These are phyloP conservation scores for Chelonus formosanus DNA, from an alignment of 2,888 invertebrate genomes.

Conservation along the genomic window DNA sequence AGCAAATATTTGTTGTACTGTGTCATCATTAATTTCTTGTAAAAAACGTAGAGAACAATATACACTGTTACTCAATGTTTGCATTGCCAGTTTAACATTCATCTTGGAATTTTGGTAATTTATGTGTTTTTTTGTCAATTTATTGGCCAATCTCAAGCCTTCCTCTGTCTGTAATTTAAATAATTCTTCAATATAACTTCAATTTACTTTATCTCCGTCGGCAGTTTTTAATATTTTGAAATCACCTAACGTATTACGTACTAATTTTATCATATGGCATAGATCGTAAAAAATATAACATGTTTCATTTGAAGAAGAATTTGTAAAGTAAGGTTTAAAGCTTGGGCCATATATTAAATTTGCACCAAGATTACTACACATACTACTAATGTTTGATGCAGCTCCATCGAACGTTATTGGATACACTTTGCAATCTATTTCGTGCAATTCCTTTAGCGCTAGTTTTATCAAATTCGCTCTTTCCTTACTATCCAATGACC, in stretches of 20 bases:
- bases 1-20: constrained; percentile 21
- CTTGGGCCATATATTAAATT: constrained; percentile 26
- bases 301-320: constrained; percentile 40
- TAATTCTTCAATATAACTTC: constrained; percentile 26
- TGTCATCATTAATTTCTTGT: constrained; percentile 15
- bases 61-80: constrained; percentile 36
- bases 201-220: constrained; percentile 25
- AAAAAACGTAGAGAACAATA: constrained; percentile 21
- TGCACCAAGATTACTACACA: constrained; percentile 31
- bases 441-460: constrained; percentile 22
- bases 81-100: constrained; percentile 36
- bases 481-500: too few species aligned
- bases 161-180: neutral
- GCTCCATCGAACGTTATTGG: constrained; percentile 37
- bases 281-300: too few species aligned
- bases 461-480: constrained; percentile 32
- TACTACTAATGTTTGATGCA: constrained; percentile 27
- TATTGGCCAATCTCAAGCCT: neutral
- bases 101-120: constrained; percentile 34
- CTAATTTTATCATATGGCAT: too few species aligned
- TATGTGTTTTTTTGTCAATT: constrained; percentile 2
- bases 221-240: constrained; percentile 5
- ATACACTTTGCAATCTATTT: constrained; percentile 25
- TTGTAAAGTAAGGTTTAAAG: constrained; percentile 39
- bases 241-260: too few species aligned